These are phyloP conservation scores for Phasianus colchicus DNA, from an alignment of 2,113 vertebrate genomes.

Conservation along the genomic window DNA sequence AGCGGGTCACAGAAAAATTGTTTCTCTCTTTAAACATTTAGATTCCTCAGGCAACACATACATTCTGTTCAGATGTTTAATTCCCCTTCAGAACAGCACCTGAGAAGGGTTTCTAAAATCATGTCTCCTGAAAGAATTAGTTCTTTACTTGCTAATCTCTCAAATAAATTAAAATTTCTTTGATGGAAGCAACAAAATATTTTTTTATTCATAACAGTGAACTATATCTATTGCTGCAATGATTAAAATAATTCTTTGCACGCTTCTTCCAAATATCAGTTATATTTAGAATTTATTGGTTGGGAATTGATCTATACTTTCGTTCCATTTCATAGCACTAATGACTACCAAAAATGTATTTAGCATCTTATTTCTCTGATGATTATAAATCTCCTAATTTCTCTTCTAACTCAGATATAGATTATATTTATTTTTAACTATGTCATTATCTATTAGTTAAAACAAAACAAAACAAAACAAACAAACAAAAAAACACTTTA, in stretches of 20 bases:
- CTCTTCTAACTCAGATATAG: background rate
- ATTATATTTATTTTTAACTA: background rate
- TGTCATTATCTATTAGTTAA: background rate
- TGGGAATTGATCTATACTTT: background rate
- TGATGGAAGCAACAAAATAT: background rate
- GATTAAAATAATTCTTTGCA: background rate
- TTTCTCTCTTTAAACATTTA: background rate
- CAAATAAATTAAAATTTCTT: background rate
- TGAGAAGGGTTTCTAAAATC: background rate
- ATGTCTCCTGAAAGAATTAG: background rate
- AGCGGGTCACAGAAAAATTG: background rate
- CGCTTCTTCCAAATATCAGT: background rate
- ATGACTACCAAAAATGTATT: background rate
- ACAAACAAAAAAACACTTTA: background rate
- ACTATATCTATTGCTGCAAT: background rate
- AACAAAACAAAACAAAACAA: background rate
- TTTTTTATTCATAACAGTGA: background rate
- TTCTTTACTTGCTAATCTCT: background rate
- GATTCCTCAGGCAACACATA: background rate
- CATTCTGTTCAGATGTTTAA: background rate
- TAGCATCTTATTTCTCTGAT: background rate
- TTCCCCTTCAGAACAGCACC: background rate
- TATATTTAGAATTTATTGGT: background rate
- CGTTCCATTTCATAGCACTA: background rate
- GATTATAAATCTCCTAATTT: background rate